phyloP scores from a whole-genome alignment of 2,797 vertebrate species.

The Manis pentadactyla region DNA sequence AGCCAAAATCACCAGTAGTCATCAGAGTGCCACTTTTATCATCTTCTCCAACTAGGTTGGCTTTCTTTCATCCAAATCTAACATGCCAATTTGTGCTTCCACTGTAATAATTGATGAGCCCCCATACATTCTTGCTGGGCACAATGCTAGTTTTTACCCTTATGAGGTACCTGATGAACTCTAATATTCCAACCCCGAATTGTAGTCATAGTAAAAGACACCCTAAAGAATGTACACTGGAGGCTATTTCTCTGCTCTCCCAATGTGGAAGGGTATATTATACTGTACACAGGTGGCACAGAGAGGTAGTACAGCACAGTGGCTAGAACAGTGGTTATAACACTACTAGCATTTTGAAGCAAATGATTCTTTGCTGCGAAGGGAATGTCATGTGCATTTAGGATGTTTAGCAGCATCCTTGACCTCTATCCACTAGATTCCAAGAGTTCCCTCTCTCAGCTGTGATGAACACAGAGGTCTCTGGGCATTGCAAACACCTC shows the following conservation, averaged over 20 bases:
- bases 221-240: background rate
- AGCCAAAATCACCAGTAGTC: slow-evolving; percentile 5
- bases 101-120: background rate
- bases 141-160: background rate
- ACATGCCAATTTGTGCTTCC: background rate
- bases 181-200: background rate
- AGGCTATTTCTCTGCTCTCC: background rate
- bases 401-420: background rate
- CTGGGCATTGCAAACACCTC: background rate
- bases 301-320: background rate
- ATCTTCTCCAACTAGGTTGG: background rate
- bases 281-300: background rate
- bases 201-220: background rate
- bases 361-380: background rate
- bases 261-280: background rate
- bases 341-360: background rate
- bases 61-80: slow-evolving; percentile 18
- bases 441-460: background rate
- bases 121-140: background rate
- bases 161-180: background rate
- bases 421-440: background rate
- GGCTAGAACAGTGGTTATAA: background rate
- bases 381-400: background rate
- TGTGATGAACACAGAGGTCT: background rate
- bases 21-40: background rate